Evolutionary conservation across 2,888 invertebrate species (phyloP).

Genomic region (Xestia rhomboidea): DNA sequence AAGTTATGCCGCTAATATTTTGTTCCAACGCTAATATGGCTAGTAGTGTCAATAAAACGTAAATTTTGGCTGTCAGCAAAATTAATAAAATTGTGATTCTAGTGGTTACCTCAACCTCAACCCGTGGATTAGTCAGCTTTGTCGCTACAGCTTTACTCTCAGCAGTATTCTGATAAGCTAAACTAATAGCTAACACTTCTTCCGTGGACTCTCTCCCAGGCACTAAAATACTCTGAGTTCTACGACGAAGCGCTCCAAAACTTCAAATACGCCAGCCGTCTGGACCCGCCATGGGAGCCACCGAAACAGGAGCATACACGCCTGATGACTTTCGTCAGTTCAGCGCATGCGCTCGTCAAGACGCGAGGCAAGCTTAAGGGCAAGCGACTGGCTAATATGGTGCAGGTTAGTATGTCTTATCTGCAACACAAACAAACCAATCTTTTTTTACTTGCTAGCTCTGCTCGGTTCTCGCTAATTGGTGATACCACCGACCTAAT

Average conservation of each 20-base stretch:
- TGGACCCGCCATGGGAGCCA: constrained; percentile 95
- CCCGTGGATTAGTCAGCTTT: background rate
- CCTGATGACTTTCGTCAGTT: constrained; percentile 92
- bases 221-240: constrained; percentile 94
- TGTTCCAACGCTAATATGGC: background rate
- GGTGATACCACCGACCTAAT: too few species aligned
- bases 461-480: background rate
- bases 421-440: background rate
- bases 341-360: constrained; percentile 91
- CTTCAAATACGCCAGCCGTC: constrained; percentile 92
- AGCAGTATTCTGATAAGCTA: background rate
- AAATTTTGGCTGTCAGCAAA: background rate
- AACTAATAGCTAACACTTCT: background rate
- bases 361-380: constrained; percentile 94
- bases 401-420: constrained; percentile 84
- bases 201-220: constrained; percentile 85
- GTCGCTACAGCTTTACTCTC: background rate
- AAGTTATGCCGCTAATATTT: background rate
- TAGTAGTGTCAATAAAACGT: background rate
- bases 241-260: constrained; percentile 93
- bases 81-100: background rate
- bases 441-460: background rate
- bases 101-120: background rate
- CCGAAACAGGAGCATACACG: constrained; percentile 91
- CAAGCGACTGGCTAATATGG: constrained; percentile 93